Evolutionary conservation across 2,888 invertebrate species (phyloP).

Genomic region (Liodrosophila aerea): DNA sequence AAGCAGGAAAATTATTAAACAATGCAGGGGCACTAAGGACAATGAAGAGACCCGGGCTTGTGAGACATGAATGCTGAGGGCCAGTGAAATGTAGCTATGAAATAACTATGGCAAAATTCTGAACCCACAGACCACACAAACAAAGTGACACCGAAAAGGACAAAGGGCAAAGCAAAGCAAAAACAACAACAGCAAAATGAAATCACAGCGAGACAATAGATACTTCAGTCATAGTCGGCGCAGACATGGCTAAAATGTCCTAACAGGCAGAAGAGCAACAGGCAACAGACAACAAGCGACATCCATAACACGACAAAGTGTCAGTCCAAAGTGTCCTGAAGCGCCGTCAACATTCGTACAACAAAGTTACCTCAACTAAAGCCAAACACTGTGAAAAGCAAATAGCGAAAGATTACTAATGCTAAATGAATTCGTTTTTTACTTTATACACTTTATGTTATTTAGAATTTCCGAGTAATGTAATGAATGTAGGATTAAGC

Average conservation of each 20-base stretch:
- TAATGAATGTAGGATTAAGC: too few relatives aligned
- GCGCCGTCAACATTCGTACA: too few relatives aligned
- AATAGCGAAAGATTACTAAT: too few relatives aligned
- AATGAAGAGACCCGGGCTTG: constrained; percentile 1
- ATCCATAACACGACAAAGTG: constrained; percentile 34
- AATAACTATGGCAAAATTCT: constrained; percentile 50
- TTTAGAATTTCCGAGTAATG: too few relatives aligned
- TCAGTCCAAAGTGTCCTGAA: constrained; percentile 19
- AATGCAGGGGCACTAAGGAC: constrained; percentile 40
- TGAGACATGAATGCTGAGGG: constrained; percentile 38
- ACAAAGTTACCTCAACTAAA: too few relatives aligned
- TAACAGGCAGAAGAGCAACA: constrained; percentile 11
- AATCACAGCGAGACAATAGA: constrained; percentile 32
- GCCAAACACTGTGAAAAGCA: too few relatives aligned
- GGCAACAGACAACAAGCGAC: constrained; percentile 19
- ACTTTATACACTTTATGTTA: too few relatives aligned
- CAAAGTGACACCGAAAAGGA: constrained; percentile 33
- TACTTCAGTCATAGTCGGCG: constrained; percentile 24
- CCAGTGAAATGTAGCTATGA: constrained; percentile 50
- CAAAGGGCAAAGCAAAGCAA: constrained; percentile 23
- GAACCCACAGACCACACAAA: constrained; percentile 44
- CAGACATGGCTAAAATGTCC: constrained; percentile 45
- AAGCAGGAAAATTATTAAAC: constrained; percentile 69
- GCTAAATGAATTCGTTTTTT: too few relatives aligned
- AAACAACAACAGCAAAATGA: not conserved